Base-by-base conservation (phyloP, 2,797 vertebrate species). In the Lagocephalus sceleratus region DNA sequence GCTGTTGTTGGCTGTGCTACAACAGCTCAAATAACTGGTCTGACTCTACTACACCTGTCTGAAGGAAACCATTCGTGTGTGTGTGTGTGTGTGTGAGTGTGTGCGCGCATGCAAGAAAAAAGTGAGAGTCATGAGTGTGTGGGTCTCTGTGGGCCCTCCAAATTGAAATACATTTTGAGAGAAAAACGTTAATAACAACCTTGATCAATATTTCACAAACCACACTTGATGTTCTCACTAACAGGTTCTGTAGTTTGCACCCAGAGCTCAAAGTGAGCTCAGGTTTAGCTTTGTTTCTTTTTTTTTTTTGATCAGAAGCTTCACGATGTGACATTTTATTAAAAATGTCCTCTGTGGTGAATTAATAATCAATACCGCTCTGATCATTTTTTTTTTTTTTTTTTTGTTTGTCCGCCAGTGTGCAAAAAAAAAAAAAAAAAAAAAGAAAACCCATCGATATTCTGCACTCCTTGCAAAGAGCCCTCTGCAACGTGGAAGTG, bases 1-100 rank as follows among this genome's bases (percentile, higher is more conserved):
- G 80, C 72, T 78, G 75, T 74, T 83, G 87, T 82, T 78, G 65
- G 75, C 73, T 66, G 79, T 80, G 75, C 80, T 82, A 76, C 68
- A 81, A 78, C 85, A 76, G 66, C 66, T 73, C 68, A 57, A 35
- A 35, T 35, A 35, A 35, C 12, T 35, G 32, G 63, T 71, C 65
- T 85, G 83, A 87, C 32, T 35, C 8, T 35, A 35, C 32, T 35
- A 35, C 32, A 35, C 32, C 32, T 35, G 32, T 35, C 32, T 35
- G 32, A 35, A 35, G 32, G 32, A 12, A 35, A 35, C 32, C 4
- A 35, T 35, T 35, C 23, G 7, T 5, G 23, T 25, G 23, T 25
- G 60, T 67, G 57, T 53, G 54, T 48, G 35, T 50, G 14, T 44
- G 29, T 51, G 42, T 52, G 54, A 47, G 57, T 55, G 35, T 44